These are phyloP conservation scores for Natrix natrix DNA, from an alignment of 2,797 vertebrate genomes.

Conservation along the genomic window DNA sequence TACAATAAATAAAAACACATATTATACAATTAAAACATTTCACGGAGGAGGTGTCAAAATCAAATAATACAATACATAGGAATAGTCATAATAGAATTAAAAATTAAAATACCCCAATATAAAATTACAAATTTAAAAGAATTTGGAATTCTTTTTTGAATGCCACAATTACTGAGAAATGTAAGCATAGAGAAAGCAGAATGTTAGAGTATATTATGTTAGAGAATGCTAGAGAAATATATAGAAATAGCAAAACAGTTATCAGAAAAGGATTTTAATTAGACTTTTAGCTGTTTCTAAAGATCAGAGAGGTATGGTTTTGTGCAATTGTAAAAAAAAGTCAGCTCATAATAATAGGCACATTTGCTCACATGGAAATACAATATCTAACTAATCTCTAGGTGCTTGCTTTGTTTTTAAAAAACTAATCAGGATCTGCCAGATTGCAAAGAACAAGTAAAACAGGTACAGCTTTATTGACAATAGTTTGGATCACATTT, in stretches of 20 bases:
- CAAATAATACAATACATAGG: no score
- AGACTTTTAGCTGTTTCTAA: neutral
- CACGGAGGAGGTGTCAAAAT: no score
- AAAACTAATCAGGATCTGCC: neutral
- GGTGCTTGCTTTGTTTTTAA: constrained; percentile 3
- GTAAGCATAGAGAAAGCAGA: neutral
- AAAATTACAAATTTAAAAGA: no score
- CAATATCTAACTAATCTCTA: neutral
- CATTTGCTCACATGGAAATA: neutral
- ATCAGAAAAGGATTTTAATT: neutral
- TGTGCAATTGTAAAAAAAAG: neutral
- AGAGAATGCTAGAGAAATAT: no score
- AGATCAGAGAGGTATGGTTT: neutral
- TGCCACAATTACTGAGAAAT: neutral
- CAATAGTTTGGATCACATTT: neutral
- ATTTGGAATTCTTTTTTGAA: neutral
- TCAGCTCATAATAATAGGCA: neutral
- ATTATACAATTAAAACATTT: no score
- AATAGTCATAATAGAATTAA: no score
- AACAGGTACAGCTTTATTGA: neutral
- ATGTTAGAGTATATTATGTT: no score
- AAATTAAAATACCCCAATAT: no score
- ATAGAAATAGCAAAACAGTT: neutral
- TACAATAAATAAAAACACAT: no score
- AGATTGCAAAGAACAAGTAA: neutral